Conservation (phyloP, 1,140 invertebrate species). For the Galendromus occidentalis region DNA sequence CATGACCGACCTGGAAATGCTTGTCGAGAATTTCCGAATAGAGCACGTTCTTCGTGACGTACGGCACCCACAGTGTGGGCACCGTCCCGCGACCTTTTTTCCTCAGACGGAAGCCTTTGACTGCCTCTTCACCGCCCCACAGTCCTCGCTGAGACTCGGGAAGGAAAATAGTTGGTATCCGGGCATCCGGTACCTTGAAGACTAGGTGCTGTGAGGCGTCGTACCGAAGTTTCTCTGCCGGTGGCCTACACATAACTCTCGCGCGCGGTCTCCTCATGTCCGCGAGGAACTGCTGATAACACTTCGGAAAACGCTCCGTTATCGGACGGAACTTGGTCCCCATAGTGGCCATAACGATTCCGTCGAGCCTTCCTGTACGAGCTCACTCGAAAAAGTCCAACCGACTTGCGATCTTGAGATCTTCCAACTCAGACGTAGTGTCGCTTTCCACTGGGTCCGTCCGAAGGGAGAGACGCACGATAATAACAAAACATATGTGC, state of each 20-base stretch:
- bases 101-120: conserved; percentile 65
- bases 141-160: conserved; percentile 61
- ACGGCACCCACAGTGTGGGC: conserved; percentile 58
- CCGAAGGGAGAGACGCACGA: too few relatives aligned
- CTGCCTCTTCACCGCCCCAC: conserved; percentile 88
- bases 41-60: conserved; percentile 50
- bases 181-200: conserved; percentile 43
- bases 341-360: too few relatives aligned
- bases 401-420: too few relatives aligned
- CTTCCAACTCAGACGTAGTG: too few relatives aligned
- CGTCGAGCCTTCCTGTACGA: too few relatives aligned
- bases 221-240: background rate
- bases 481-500: too few relatives aligned
- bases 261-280: background rate
- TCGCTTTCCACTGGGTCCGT: too few relatives aligned
- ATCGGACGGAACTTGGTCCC: background rate
- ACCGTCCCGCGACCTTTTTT: conserved; percentile 17
- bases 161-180: conserved; percentile 54
- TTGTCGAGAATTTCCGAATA: conserved; percentile 82
- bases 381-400: too few relatives aligned
- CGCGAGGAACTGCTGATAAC: background rate
- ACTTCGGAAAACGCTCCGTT: conserved; percentile 8
- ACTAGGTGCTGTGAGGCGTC: background rate
- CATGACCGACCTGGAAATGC: conserved; percentile 44
- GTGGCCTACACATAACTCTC: background rate